Percentiles rank a stretch among this genome's conserved stretches.
Evolutionary conservation across 2,113 vertebrate species (phyloP).

Genomic region (Peromyscus californicus): DNA sequence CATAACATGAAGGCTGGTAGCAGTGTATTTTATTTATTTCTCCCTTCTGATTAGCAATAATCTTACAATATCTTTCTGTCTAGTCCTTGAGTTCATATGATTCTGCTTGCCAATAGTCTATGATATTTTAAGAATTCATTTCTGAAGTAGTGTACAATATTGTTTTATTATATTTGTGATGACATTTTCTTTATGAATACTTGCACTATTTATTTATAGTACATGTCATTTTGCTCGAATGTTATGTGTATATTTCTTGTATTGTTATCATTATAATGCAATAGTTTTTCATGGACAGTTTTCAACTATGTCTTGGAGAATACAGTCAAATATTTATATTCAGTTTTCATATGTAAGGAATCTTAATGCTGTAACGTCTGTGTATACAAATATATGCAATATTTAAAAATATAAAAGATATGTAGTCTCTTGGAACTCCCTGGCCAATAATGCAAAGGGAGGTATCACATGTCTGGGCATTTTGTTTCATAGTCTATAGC

Average conservation of each 20-base stretch:
- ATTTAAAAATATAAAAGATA: not conserved
- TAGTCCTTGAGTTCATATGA: not conserved
- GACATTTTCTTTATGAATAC: not conserved
- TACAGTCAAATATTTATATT: not conserved
- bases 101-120: not conserved
- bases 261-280: not conserved
- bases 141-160: not conserved
- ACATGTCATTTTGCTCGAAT: not conserved
- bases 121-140: not conserved
- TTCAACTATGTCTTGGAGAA: not conserved
- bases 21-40: not conserved
- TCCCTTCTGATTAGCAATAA: not conserved
- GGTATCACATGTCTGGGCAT: not conserved
- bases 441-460: not conserved
- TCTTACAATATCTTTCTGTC: not conserved
- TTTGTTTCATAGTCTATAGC: not conserved
- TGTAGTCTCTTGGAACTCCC: not conserved
- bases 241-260: not conserved
- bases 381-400: not conserved
- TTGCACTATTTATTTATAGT: not conserved
- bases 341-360: not conserved
- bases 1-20: not conserved
- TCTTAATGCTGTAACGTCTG: not conserved
- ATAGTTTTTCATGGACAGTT: not conserved
- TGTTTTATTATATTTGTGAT: not conserved